Evolutionary conservation across 2,797 vertebrate genomes (phyloP).

Genomic region (Hozukius guyotensis): DNA sequence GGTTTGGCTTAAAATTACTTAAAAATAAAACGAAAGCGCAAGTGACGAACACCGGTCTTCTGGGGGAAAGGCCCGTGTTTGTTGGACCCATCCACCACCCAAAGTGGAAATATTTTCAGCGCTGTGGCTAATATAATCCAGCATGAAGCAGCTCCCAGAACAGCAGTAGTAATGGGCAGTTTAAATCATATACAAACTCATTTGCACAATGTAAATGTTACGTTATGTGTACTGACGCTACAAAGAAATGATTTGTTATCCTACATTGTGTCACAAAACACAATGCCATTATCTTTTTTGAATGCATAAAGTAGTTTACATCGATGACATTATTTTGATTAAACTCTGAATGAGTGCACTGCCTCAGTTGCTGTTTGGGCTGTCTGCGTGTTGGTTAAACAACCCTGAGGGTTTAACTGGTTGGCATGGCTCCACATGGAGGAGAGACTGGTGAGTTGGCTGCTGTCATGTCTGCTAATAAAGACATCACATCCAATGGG

Average conservation of each 20-base stretch:
- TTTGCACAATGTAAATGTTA: neutral
- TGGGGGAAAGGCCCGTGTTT: too few species aligned
- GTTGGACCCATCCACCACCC: too few species aligned
- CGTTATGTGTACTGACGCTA: neutral
- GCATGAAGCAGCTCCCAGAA: neutral
- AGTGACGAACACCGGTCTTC: too few species aligned
- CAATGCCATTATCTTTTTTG: neutral
- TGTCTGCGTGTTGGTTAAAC: conserved; percentile 65
- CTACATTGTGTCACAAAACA: neutral
- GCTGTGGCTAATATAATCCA: neutral
- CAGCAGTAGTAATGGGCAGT: neutral
- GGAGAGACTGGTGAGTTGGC: conserved; percentile 70
- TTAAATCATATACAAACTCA: neutral
- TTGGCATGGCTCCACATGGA: conserved; percentile 77
- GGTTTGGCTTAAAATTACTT: too few species aligned
- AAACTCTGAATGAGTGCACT: neutral
- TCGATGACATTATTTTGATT: neutral
- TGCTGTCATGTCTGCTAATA: conserved; percentile 83
- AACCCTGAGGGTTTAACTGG: conserved; percentile 72
- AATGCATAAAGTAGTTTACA: neutral
- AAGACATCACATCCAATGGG: conserved; percentile 83
- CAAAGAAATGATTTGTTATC: neutral
- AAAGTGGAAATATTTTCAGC: neutral
- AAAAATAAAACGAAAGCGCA: too few species aligned
- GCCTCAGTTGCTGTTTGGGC: conserved; percentile 31